Base-by-base conservation (phyloP, 1,140 invertebrate genomes). In the Pinna nobilis region DNA sequence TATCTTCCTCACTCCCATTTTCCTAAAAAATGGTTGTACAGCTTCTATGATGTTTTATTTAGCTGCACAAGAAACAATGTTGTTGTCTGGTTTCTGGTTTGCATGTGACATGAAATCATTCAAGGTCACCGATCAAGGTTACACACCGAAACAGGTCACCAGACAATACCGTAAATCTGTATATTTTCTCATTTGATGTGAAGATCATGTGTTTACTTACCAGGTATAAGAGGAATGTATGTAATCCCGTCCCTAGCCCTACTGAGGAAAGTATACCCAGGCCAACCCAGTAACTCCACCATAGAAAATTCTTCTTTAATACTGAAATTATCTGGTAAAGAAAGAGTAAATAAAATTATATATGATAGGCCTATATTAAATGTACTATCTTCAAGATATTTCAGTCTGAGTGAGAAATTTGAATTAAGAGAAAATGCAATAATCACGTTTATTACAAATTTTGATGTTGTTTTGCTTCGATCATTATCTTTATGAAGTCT, bases 201-300 rank as follows among this genome's bases (percentile, higher is more conserved):
- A n/a, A n/a, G n/a, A n/a, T n/a, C 95, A n/a, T n/a, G n/a, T n/a
- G n/a, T n/a, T n/a, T n/a, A 82, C 96, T 96, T 25, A 98, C 97
- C 79, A 99, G 90, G 89, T 99, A 99, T 41, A 99, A 91, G 15
- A 99, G 91, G 91, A 99, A 99, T 61, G 98, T 99, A 88, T 99
- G 98, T 30, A 99, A 92, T 6, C 98, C 98, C 0, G 97, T 99
- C 15, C 98, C 98, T 35, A 99, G 91, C 1, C 98, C 98, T 53
- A 99, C 96, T 11, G 97, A 99, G 28, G 97, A 99, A 60, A 99
- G 92, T 23, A 99, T 94, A 37, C 98, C 98, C 55, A 99, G 91
- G 13, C 96, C 94, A 73, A 98, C 91, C 98, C 98, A 99, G 91
- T 98, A 99, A 9, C 93, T 83, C 90, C 93, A 96, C 94, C 96